phyloP scores from a whole-genome alignment of 2,113 vertebrate genomes.

The Lasiurus cinereus region DNA sequence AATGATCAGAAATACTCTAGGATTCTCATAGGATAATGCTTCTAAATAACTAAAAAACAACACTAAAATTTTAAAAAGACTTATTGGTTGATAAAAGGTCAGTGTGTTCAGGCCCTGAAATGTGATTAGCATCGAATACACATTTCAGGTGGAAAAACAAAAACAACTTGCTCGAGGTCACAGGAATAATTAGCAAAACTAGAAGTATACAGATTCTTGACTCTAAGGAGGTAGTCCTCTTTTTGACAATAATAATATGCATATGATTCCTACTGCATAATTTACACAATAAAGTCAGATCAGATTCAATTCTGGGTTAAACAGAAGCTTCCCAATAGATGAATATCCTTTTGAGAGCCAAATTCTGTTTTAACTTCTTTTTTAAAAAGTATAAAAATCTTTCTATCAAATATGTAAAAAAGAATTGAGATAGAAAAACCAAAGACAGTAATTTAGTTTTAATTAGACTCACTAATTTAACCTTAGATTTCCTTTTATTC shows the following conservation, averaged over 20 bases:
- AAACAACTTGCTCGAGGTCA: conserved; percentile 62
- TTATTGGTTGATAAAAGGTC: neutral
- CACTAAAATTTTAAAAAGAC: conserved; percentile 16
- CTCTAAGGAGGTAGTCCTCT: neutral
- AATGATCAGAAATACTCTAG: conserved; percentile 37
- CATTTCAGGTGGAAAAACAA: conserved; percentile 63
- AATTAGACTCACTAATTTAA: conserved; percentile 36
- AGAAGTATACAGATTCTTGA: conserved; percentile 6
- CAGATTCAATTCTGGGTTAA: conserved; percentile 7
- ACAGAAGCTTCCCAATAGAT: neutral
- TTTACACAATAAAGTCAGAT: conserved; percentile 8
- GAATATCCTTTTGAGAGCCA: neutral
- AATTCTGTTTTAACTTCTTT: conserved; percentile 18
- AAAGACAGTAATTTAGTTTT: neutral
- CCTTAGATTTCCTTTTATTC: conserved; percentile 17
- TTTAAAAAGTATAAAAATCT: conserved; percentile 38
- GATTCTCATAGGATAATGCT: neutral
- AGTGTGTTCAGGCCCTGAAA: neutral
- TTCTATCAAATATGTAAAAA: neutral
- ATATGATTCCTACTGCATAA: neutral
- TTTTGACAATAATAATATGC: neutral
- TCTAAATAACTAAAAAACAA: conserved; percentile 49
- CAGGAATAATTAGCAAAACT: conserved; percentile 42
- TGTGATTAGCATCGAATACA: conserved; percentile 23
- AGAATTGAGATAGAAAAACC: neutral